Base-by-base conservation (phyloP, 2,888 invertebrate species). In the Hydrotaea diabolus region DNA sequence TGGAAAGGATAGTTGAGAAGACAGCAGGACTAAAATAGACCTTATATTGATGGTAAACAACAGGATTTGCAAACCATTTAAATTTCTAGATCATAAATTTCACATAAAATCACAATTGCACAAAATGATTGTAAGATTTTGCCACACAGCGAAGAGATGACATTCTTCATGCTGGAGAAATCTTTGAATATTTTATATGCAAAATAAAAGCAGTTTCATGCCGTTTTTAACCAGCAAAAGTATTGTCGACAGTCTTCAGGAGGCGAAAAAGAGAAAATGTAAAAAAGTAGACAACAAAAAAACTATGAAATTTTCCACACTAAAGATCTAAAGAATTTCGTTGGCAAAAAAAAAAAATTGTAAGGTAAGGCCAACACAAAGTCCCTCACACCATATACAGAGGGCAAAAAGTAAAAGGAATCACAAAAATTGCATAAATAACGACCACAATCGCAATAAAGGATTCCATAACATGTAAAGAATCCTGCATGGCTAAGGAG, bases 381-480 rank as follows among this genome's bases (percentile, higher is more conserved):
- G n/a, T n/a, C n/a, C n/a, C n/a, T n/a, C 43, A 43, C 43, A 9
- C 15, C 15, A n/a, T n/a, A n/a, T n/a, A n/a, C n/a, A n/a, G n/a
- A n/a, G n/a, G n/a, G n/a, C n/a, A n/a, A 8, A n/a, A 49, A 66
- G 43, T 19, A 19, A 19, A 66, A 43, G 66, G 43, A 43, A 66
- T 66, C 66, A 43, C 39, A 59, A 76, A 73, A 80, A 84, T 64
- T 81, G 81, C 79, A 81, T 84, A 79, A 85, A 75, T 59, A 79
- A 81, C 39, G 39, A 73, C 75, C 75, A 75, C 55, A 77, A 80
- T 77, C 82, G 79, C 79, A 85, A 85, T 85, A 82, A 79, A 79
- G 79, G 73, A 79, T 85, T 76, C 81, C 69, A 69, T 69, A 15
- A 46, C 23, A 46, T 36, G 36, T 15, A n/a, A 7, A 11, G 26